Conservation (phyloP, 30 jellyfish, hydroid and myxozoan species). For the Aurelia sp. region DNA sequence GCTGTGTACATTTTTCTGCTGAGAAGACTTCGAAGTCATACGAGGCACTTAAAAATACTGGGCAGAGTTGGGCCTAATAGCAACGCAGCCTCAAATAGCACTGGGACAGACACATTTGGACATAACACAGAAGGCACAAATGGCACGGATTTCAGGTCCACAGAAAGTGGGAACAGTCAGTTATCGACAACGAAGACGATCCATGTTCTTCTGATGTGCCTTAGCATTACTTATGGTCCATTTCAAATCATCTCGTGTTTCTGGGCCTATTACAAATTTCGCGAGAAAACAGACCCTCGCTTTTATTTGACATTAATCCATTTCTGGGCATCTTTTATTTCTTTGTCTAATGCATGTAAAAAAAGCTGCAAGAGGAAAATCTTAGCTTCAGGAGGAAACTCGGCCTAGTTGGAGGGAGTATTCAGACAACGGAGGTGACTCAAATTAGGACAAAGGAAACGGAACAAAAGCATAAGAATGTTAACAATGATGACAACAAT, state of each 20-base stretch:
- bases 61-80: too few relatives aligned
- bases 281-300: conserved; percentile 9
- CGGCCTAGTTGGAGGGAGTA: too few relatives aligned
- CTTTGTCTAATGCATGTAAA: conserved; percentile 49
- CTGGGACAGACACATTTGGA: not conserved
- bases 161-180: conserved; percentile 21
- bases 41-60: too few relatives aligned
- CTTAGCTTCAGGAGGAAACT: too few relatives aligned
- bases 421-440: too few relatives aligned
- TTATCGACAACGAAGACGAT: conserved; percentile 60
- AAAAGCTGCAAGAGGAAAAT: too few relatives aligned
- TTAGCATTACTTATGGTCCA: conserved; percentile 30
- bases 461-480: too few relatives aligned
- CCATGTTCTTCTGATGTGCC: conserved; percentile 38
- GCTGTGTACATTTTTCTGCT: not conserved
- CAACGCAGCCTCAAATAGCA: too few relatives aligned
- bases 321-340: conserved; percentile 32
- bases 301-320: not conserved
- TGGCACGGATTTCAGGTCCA: not conserved
- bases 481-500: too few relatives aligned
- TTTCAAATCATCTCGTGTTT: conserved; percentile 30
- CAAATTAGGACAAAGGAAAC: too few relatives aligned
- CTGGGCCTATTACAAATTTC: conserved; percentile 30
- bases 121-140: not conserved
- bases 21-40: too few relatives aligned